These are phyloP conservation scores for Ahaetulla prasina DNA, from an alignment of 2,113 vertebrate species.

Conservation along the genomic window DNA sequence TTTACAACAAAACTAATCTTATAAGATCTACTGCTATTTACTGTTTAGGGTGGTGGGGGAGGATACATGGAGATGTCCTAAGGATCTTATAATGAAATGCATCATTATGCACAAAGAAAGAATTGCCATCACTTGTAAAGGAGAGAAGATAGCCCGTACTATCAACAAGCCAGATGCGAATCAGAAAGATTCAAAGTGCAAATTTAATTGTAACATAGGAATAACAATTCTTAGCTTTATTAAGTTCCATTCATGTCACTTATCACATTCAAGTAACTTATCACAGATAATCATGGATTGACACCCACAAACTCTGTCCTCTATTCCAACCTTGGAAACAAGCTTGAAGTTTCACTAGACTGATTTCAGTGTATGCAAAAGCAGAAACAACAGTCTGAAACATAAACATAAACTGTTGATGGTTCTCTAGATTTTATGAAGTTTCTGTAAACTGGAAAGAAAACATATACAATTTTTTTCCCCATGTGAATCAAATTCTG, in stretches of 20 bases:
- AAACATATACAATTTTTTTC: background rate
- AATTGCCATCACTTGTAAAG: background rate
- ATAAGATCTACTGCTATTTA: background rate
- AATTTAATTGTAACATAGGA: background rate
- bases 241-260: background rate
- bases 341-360: background rate
- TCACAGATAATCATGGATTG: background rate
- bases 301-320: background rate
- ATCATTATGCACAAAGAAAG: background rate
- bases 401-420: background rate
- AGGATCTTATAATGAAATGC: background rate
- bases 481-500: conserved; percentile 1
- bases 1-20: background rate
- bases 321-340: background rate
- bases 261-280: background rate
- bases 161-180: background rate
- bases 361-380: background rate
- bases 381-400: background rate
- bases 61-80: background rate
- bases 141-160: background rate
- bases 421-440: background rate
- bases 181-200: background rate
- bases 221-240: background rate
- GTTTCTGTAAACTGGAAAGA: background rate
- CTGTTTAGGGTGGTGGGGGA: background rate